Evolutionary conservation across 53 echinoderm and acorn worm species (phyloP).

Genomic region (Patiria pectinifera): DNA sequence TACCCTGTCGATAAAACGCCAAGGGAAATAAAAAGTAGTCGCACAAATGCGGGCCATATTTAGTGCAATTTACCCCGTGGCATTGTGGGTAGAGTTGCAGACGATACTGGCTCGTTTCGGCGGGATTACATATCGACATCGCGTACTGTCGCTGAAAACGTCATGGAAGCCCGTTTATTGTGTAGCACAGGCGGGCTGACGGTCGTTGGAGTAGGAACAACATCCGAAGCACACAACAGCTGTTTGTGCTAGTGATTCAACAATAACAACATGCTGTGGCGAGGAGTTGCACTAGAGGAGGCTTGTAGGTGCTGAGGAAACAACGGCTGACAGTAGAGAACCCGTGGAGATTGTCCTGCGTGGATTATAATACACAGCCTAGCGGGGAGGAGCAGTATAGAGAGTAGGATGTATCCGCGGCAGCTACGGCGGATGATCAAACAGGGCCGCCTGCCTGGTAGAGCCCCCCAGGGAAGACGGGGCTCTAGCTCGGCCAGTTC

Average conservation of each 20-base stretch:
- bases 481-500: background rate
- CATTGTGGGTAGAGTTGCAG: slow-evolving; percentile 55
- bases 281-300: background rate
- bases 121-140: slow-evolving; percentile 49
- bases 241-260: slow-evolving; percentile 10
- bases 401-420: slow-evolving; percentile 45
- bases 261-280: slow-evolving; percentile 33
- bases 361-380: background rate
- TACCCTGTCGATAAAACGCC: slow-evolving; percentile 38
- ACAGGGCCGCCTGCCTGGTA: slow-evolving; percentile 40
- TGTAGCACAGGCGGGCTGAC: background rate
- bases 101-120: slow-evolving; percentile 35
- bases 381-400: background rate
- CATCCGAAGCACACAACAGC: background rate
- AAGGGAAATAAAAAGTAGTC: slow-evolving; percentile 28
- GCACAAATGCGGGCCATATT: slow-evolving; percentile 36
- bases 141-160: background rate
- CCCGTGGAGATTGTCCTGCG: background rate
- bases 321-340: background rate
- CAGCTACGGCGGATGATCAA: slow-evolving; percentile 56
- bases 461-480: slow-evolving; percentile 28
- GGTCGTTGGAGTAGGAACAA: background rate
- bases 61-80: slow-evolving; percentile 30
- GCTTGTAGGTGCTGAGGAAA: background rate
- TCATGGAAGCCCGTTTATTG: background rate